These are phyloP conservation scores for Orcinus orca DNA, from an alignment of 2,113 vertebrate species.

Conservation along the genomic window DNA sequence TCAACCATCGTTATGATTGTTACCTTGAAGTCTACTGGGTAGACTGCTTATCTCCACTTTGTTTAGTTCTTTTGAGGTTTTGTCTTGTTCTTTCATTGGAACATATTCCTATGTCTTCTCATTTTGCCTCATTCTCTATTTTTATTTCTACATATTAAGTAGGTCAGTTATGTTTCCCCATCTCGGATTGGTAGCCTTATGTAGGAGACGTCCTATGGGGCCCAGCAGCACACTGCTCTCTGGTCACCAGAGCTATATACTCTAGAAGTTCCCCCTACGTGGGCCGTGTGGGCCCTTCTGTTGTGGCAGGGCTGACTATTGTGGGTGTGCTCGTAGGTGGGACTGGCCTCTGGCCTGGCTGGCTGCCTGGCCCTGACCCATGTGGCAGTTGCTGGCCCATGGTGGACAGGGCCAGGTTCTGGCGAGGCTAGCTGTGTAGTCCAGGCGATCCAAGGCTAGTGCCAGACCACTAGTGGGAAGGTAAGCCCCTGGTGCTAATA, in stretches of 20 bases:
- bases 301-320: background rate
- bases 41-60: background rate
- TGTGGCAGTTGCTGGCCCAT: background rate
- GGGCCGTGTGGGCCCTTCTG: too few relatives aligned
- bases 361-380: background rate
- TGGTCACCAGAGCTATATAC: background rate
- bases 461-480: background rate
- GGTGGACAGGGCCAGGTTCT: background rate
- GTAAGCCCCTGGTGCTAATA: background rate
- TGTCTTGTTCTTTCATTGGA: background rate
- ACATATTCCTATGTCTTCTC: background rate
- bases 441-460: background rate
- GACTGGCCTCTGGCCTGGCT: background rate
- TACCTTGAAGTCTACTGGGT: background rate
- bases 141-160: background rate
- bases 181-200: background rate
- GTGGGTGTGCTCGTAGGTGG: background rate
- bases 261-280: background rate
- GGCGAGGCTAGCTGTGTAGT: background rate
- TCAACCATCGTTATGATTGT: background rate
- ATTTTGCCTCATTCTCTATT: background rate
- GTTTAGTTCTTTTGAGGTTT: background rate
- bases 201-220: background rate
- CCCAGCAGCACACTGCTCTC: too few relatives aligned
- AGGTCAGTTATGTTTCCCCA: background rate